phyloP scores from a whole-genome alignment of 2,888 invertebrate genomes.

The Leucoptera coffeella region DNA sequence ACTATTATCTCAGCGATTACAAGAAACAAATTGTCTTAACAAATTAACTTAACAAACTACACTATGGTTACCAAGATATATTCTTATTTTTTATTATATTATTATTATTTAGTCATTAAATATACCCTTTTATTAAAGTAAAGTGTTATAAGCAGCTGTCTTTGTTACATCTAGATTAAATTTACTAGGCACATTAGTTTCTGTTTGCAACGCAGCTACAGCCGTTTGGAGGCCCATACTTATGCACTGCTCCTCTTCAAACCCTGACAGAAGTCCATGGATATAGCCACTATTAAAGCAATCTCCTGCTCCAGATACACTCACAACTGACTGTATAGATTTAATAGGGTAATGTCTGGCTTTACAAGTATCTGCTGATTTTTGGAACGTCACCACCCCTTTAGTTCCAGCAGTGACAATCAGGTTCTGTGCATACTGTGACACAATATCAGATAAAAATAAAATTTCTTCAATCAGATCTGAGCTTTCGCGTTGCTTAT shows the following conservation, averaged over 20 bases:
- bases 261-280: slow-evolving; percentile 50
- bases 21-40: too few relatives aligned
- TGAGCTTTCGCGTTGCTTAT: slow-evolving; percentile 12
- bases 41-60: too few relatives aligned
- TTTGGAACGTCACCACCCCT: slow-evolving; percentile 49
- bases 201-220: slow-evolving; percentile 47
- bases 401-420: slow-evolving; percentile 58
- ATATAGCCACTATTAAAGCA: slow-evolving; percentile 69
- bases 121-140: too few relatives aligned
- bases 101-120: too few relatives aligned
- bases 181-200: slow-evolving; percentile 53
- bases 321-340: slow-evolving; percentile 34
- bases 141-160: too few relatives aligned
- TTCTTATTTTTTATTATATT: too few relatives aligned
- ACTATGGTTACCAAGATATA: too few relatives aligned
- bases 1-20: too few relatives aligned
- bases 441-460: slow-evolving; percentile 23
- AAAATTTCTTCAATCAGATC: slow-evolving; percentile 17
- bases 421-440: slow-evolving; percentile 45
- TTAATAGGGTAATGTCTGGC: background rate
- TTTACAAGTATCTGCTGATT: slow-evolving; percentile 12
- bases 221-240: slow-evolving; percentile 59
- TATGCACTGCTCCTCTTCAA: slow-evolving; percentile 52
- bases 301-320: slow-evolving; percentile 81
- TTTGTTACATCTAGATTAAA: background rate